Base-by-base conservation (phyloP, 2,888 invertebrate species). In the Drosophila koepferae region DNA sequence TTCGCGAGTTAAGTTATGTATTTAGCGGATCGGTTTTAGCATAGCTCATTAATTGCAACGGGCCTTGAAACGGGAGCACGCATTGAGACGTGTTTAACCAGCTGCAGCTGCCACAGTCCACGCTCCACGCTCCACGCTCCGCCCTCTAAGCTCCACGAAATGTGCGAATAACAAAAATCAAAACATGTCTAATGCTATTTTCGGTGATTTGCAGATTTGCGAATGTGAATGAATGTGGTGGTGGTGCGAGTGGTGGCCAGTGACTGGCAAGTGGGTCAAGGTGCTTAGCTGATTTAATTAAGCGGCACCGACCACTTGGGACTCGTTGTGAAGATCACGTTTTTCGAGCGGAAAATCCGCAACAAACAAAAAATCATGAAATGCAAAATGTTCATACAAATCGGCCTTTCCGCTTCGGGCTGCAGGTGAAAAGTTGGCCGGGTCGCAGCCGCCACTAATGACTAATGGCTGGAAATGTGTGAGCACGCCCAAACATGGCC, bases 261-360 rank as follows among this genome's bases (percentile, higher is more conserved):
- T 63, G 82, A 65, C 63, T 82, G 76, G 71, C 55, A 82, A 82
- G 69, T 89, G 74, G 85, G 85, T 85, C 85, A 89, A 86, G 85
- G 90, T 86, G 90, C 80, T 86, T 87, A 89, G 80, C 49, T 73
- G 82, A 77, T 72, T 85, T 80, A 89, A 85, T 89, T 77, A 80
- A 63, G 85, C 90, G 89, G 66, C 62, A 66, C 58, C 60, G 64
- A 23, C 64, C 46, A 34, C 59, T 46, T 55, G 64, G 38, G 46
- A 66, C 48, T 53, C 63, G 69, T 69, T 72, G 51, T 64, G 68
- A 43, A 70, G 76, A 81, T 83, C 86, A 79, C 87, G 89, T 87
- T 84, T 82, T 59, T 72, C 68, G 61, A 71, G 67, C 66, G 73
- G 67, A 82, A 87, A 86, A 87, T 46, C 64, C 62, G 66, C 49